phyloP scores from a whole-genome alignment of 2,797 vertebrate genomes.

The Hozukius guyotensis region DNA sequence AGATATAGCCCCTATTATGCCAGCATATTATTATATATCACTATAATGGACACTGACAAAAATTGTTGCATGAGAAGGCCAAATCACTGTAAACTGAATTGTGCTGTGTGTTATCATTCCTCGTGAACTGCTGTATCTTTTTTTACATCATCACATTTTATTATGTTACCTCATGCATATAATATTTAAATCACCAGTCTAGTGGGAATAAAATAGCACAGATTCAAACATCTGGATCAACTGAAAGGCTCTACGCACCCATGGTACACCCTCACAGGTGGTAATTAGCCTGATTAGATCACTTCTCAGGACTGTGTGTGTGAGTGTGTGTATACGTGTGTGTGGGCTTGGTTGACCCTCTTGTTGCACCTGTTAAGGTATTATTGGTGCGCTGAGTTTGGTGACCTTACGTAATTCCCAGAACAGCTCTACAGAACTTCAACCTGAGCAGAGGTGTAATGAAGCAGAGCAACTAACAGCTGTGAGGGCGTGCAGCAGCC shows the following conservation, averaged over 20 bases:
- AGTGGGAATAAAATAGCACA: not conserved
- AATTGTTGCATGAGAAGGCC: not conserved
- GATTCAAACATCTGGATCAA: not conserved
- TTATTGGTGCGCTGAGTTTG: not conserved
- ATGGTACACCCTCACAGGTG: not conserved
- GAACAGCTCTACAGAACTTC: not conserved
- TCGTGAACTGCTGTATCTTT: not conserved
- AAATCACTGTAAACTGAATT: not conserved
- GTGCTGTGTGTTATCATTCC: not conserved
- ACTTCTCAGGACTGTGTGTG: not conserved
- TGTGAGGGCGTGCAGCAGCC: not conserved
- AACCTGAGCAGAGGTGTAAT: slow-evolving; percentile 1
- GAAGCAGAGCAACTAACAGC: slow-evolving; percentile 5
- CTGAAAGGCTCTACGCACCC: not conserved
- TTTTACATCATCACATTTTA: not conserved
- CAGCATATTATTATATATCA: not conserved
- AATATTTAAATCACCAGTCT: not conserved
- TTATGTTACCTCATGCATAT: not conserved
- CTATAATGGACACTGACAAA: not conserved
- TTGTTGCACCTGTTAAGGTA: not conserved
- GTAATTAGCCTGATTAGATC: slow-evolving; percentile 4
- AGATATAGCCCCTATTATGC: not conserved
- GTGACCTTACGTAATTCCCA: not conserved
- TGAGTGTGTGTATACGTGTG: not conserved
- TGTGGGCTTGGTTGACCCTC: not conserved